Base-by-base conservation (phyloP, 2,888 invertebrate genomes). In the Lysandra coridon region DNA sequence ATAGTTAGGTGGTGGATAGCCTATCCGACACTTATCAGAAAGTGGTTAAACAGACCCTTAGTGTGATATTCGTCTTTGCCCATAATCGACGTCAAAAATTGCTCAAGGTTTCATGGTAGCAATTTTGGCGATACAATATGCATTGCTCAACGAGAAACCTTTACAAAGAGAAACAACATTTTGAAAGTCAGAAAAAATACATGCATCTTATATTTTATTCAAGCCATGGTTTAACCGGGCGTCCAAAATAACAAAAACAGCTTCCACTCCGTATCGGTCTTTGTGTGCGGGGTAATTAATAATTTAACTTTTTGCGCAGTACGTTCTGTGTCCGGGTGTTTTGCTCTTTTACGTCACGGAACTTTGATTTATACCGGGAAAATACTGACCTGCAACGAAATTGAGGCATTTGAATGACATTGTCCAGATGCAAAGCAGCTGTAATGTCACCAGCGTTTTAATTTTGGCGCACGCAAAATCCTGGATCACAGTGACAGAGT, bases 201-300 rank as follows among this genome's bases (percentile, higher is more conserved):
- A 69, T 69, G 12, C 64, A 33, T 69, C 64, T 69, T 69, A 69
- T 69, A 23, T 23, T 23, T 69, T 69, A 69, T 69, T 30, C 12
- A 69, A 33, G 12, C 64, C 64, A 12, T 33, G 64, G 12, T 14
- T 69, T 30, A 69, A 69, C 64, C 30, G 64, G 64, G 64, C 64
- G 64, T 69, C 64, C 64, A 69, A 69, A 69, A 69, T 69, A 69
- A 69, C 64, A 57, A 57, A 69, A 69, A 33, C 69, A 37, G 64
- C 64, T 30, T 14, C 14, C 30, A 30, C 33, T 69, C 33, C 33
- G 69, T 69, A 69, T 69, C 14, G 69, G 33, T 69, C 69, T 69
- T 17, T 69, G 69, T 69, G 5, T 69, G 33, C 23, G 10, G 64
- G 69, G 17, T 69, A 69, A 69, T 69, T 69, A 69, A 69, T 69